These are phyloP conservation scores for Eupelmus urozonus DNA, from an alignment of 2,888 invertebrate species.

Conservation along the genomic window DNA sequence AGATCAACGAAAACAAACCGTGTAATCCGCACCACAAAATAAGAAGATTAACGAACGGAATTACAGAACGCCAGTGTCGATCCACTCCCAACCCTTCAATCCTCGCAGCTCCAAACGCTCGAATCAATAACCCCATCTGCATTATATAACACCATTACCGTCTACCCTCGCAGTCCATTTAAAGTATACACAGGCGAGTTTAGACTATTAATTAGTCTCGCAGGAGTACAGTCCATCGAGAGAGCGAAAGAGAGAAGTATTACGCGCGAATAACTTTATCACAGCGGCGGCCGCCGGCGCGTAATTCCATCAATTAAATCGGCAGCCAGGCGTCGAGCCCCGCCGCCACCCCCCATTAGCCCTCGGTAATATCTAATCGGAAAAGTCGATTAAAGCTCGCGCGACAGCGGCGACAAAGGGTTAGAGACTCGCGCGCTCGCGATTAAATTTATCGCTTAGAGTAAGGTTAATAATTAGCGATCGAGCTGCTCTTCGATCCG, in stretches of 20 bases:
- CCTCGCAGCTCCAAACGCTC: too few species aligned
- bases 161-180: background rate
- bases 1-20: too few species aligned
- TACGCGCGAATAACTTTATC: constrained; percentile 27
- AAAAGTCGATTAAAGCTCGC: constrained; percentile 38
- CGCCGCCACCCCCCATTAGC: background rate
- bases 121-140: too few species aligned
- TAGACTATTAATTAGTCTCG: constrained; percentile 29
- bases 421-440: constrained; percentile 37
- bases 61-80: too few species aligned
- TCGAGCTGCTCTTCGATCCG: constrained; percentile 56
- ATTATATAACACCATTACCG: background rate
- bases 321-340: background rate
- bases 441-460: constrained; percentile 70
- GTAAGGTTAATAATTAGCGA: constrained; percentile 71
- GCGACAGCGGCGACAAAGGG: background rate
- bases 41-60: too few species aligned
- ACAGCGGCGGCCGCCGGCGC: background rate
- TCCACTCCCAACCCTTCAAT: too few species aligned
- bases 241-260: background rate
- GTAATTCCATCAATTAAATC: constrained; percentile 39
- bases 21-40: too few species aligned
- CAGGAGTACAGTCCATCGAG: background rate
- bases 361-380: constrained; percentile 36
- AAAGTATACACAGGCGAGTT: background rate